Base-by-base conservation (phyloP, 2,888 invertebrate species). In the Drosophila koepferae region DNA sequence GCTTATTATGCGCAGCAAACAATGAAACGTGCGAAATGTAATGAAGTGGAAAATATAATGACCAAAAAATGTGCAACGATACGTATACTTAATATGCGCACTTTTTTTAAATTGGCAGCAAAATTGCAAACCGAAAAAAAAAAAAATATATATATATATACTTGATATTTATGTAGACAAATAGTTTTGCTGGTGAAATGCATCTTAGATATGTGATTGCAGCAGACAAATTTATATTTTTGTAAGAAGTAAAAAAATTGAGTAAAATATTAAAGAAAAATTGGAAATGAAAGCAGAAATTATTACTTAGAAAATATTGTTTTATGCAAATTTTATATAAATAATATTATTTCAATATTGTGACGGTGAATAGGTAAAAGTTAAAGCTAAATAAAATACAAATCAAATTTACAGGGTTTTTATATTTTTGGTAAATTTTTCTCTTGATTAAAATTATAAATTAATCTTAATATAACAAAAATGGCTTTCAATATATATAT, bases 1-100 rank as follows among this genome's bases (percentile, higher is more conserved):
- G 54, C 79, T 74, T 61, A 74, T 77, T 79, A 79, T 67, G 74
- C 66, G 65, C 71, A 55, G 81, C 86, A 82, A 86, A 88, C 86
- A 86, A 81, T 81, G 77, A 66, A 72, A 77, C 72, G 74, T 72
- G 81, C 58, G 81, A 60, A 55, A 67, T 72, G 78, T 70, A 84
- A 82, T 82, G 85, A 84, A 80, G 71, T 74, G 78, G 51, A 86
- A 82, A 72, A 62, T 40, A 44, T 44, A 75, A 71, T 40, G 72
- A 72, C 63, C 58, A 46, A 56, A 51, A 66, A 66, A 48, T 62
- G 41, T 62, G 59, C 66, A 53, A 40, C 41, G 40, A 18, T 54
- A 51, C 72, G 58, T 62, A 69, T 68, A 75, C 56, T 36, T 73
- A 55, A 69, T 69, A 34, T 72, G 41, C 54, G 41, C 6, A 56